phyloP scores from a whole-genome alignment of 2,888 invertebrate genomes.

The Strigamia crassipes region DNA sequence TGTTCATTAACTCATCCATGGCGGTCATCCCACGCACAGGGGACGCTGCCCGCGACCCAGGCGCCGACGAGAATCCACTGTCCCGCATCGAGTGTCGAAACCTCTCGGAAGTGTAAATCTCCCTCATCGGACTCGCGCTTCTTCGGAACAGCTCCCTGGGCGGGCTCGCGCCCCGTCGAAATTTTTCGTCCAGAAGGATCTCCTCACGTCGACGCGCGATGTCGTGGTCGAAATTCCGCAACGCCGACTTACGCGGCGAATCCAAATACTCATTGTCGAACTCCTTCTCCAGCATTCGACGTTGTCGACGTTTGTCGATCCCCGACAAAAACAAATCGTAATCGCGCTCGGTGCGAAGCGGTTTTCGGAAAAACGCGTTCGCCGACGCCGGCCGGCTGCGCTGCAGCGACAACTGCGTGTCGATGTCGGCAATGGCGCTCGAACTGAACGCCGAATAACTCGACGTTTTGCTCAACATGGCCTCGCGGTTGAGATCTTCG shows the following conservation, averaged over 20 bases:
- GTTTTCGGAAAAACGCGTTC: background rate
- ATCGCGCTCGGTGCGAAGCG: background rate
- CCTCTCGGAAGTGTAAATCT: background rate
- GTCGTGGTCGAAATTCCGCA: background rate
- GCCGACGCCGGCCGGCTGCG: background rate
- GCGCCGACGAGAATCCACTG: background rate
- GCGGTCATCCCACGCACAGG: background rate
- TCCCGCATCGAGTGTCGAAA: background rate
- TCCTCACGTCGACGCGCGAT: background rate
- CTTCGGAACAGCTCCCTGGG: background rate
- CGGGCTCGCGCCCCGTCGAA: background rate
- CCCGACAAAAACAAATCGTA: background rate
- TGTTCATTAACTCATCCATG: background rate
- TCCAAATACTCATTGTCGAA: background rate
- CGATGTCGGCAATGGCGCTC: conserved; percentile 45
- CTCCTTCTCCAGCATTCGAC: background rate
- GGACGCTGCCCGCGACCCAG: background rate
- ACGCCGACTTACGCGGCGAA: background rate
- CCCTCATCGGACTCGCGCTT: too few species aligned
- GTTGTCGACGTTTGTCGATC: background rate
- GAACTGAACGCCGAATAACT: conserved; percentile 47
- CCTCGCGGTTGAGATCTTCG: background rate
- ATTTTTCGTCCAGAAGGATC: background rate
- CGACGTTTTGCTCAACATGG: conserved; percentile 6
- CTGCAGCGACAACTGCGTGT: background rate